Base-by-base conservation (phyloP, 2,888 invertebrate genomes). In the Agelastica alni region DNA sequence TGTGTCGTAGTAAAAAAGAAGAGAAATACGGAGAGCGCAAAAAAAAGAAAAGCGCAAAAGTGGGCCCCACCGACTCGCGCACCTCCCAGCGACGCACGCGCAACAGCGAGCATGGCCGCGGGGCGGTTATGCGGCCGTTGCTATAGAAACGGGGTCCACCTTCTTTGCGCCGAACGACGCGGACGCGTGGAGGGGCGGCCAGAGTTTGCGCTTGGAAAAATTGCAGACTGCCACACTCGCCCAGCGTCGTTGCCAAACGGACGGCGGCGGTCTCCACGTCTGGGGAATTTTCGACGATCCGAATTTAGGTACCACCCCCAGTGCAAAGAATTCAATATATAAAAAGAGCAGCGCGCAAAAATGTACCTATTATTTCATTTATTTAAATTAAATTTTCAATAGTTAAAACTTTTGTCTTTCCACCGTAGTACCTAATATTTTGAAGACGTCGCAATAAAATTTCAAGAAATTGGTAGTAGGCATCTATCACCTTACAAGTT, bases 61-160 rank as follows among this genome's bases (percentile, higher is more conserved):
- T 32, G 49, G 66, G n/a, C 66, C 69, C 63, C 67, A 65, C 60
- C 54, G 58, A 68, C 69, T 70, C 69, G 48, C 48, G 48, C 70
- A 69, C 69, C 58, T 61, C 68, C 58, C 66, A 65, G 65, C 66
- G 54, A 60, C 69, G 70, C 73, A 62, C 60, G 72, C 72, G 70
- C 69, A 51, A 26, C 53, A 17, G 61, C 64, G 70, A 66, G 65
- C 74, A 73, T 77, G 77, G 77, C 76, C 76, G 73, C 77, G 70
- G 77, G 77, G 78, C 77, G 77, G 77, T 77, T 74, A 77, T 77
- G 77, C 74, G 76, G 74, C 72, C 71, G 77, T 78, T 70, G 68
- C 74, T 76, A 72, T 77, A 72, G 71, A 74, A 71, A 78, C 78
- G 68, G 42, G 36, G 51, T 60, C 61, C 64, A 59, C 60, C 43